phyloP scores from a whole-genome alignment of 1,140 invertebrate species.

The Apocrypta bakeri region DNA sequence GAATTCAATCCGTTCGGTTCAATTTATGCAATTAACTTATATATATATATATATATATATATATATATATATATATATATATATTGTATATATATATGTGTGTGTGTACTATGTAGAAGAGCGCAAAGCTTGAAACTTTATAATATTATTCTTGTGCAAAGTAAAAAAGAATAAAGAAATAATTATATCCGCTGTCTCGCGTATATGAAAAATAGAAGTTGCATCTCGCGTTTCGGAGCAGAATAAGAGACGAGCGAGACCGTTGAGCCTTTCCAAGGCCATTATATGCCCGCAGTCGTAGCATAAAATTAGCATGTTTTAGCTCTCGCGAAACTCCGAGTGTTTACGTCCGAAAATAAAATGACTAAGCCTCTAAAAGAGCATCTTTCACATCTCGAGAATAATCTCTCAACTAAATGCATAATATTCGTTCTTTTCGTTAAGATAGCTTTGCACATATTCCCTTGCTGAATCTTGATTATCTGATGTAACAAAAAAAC shows the following conservation, averaged over 20 bases:
- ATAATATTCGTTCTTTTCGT: too few relatives aligned
- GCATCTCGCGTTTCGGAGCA: background rate
- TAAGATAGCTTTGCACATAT: too few relatives aligned
- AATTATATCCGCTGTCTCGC: too few relatives aligned
- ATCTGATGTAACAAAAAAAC: too few relatives aligned
- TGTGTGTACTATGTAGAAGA: too few relatives aligned
- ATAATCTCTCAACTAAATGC: too few relatives aligned
- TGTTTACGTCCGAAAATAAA: background rate
- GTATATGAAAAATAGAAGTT: background rate
- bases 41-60: background rate
- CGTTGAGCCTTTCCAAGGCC: constrained; percentile 26
- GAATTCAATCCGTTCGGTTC: too few relatives aligned
- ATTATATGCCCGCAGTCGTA: background rate
- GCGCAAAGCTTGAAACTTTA: too few relatives aligned
- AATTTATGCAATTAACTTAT: too few relatives aligned
- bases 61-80: too few relatives aligned
- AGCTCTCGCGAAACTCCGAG: background rate
- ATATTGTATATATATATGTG: too few relatives aligned
- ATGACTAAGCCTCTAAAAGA: background rate
- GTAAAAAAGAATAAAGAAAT: constrained; percentile 4
- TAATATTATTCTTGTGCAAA: background rate
- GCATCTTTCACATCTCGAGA: background rate
- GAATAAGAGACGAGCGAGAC: constrained; percentile 27
- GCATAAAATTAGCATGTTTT: constrained; percentile 32
- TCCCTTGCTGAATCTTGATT: too few relatives aligned